Percentiles rank a stretch among this genome's conserved stretches.
Conservation (phyloP, 1,140 invertebrate species). For the Tetragnatha versicolor region DNA sequence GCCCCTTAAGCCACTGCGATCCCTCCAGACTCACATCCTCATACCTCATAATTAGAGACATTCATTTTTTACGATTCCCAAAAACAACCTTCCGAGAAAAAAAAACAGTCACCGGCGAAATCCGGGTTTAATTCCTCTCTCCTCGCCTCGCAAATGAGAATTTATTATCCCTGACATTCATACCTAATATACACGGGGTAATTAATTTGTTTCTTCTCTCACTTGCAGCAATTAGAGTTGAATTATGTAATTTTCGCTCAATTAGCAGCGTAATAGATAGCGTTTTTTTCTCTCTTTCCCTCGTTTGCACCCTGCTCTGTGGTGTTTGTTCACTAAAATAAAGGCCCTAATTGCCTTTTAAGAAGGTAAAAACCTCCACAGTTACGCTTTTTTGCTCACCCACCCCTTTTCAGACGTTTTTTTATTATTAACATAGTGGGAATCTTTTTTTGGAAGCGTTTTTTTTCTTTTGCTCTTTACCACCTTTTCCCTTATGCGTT, state of each 20-base stretch:
- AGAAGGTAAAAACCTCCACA: slow-evolving; percentile 44
- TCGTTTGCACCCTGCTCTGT: slow-evolving; percentile 19
- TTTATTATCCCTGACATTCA: slow-evolving; percentile 53
- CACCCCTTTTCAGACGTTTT: not conserved
- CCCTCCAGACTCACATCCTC: too few relatives aligned
- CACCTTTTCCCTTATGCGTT: slow-evolving; percentile 7
- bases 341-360: slow-evolving; percentile 52
- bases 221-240: slow-evolving; percentile 44
- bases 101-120: not conserved
- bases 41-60: too few relatives aligned
- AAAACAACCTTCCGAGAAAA: too few relatives aligned
- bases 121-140: slow-evolving; percentile 42
- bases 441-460: not conserved
- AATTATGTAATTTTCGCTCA: slow-evolving; percentile 55
- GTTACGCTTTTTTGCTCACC: slow-evolving; percentile 22
- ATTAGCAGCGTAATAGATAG: slow-evolving; percentile 54
- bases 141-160: slow-evolving; percentile 34
- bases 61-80: too few relatives aligned
- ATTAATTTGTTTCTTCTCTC: slow-evolving; percentile 47
- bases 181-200: slow-evolving; percentile 50
- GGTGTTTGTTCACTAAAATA: slow-evolving; percentile 54
- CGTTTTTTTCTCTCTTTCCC: slow-evolving; percentile 33
- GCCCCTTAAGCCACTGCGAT: too few relatives aligned
- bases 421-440: slow-evolving; percentile 11
- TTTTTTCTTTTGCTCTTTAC: slow-evolving; percentile 15